phyloP scores from a whole-genome alignment of 2,888 invertebrate species.

The Apoderus coryli region DNA sequence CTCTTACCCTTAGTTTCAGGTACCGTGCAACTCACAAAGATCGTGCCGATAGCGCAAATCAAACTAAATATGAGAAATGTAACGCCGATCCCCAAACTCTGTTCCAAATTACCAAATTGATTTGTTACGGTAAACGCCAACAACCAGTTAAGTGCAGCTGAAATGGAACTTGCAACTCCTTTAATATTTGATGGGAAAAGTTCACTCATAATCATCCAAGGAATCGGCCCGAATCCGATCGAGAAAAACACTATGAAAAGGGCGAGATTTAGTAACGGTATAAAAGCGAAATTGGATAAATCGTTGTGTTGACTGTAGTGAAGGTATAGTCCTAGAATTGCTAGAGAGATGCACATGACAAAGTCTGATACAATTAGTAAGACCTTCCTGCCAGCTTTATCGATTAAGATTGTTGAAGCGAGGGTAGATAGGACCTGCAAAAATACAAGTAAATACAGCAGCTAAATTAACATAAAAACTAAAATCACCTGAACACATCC shows the following conservation, averaged over 20 bases:
- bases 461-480: neutral
- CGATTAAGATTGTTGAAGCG: conserved; percentile 42
- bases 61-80: conserved; percentile 53
- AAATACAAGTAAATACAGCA: too few species aligned
- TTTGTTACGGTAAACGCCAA: conserved; percentile 50
- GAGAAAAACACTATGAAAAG: conserved; percentile 35
- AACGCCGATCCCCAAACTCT: conserved; percentile 39
- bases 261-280: conserved; percentile 21
- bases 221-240: conserved; percentile 54
- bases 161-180: conserved; percentile 49
- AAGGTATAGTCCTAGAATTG: conserved; percentile 30
- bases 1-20: conserved; percentile 53
- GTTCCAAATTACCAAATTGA: conserved; percentile 45
- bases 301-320: conserved; percentile 26
- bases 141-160: conserved; percentile 53
- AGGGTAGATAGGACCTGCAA: conserved; percentile 40
- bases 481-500: conserved; percentile 29
- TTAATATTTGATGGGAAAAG: conserved; percentile 49
- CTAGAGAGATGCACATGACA: conserved; percentile 40
- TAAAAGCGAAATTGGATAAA: conserved; percentile 18
- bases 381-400: conserved; percentile 43
- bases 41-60: conserved; percentile 40
- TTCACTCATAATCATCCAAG: conserved; percentile 57
- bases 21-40: conserved; percentile 49
- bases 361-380: conserved; percentile 46